Evolutionary conservation across 2,797 vertebrate species (phyloP), one percentile per base, ranked within the genome.

Genomic region (Momotus momota): DNA sequence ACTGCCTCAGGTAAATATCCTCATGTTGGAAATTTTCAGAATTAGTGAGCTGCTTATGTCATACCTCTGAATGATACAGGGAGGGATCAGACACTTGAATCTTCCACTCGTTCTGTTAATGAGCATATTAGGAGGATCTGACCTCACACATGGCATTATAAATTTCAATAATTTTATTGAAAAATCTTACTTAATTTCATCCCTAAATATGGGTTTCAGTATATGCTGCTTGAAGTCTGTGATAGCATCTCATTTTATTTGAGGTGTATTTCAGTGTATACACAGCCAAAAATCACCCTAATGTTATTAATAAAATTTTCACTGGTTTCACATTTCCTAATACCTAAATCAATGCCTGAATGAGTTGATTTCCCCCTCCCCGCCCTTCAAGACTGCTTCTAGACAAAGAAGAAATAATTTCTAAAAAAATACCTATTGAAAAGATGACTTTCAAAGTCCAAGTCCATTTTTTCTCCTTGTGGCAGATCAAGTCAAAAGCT

Each of bases 1-100:
- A 97, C 93, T 91, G 96, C 96, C 71, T 95, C 96, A 97, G 97
- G 96, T 98, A 97, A 97, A 81, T 71, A 62, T 67, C 22, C 26
- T 62, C 55, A n/a, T 7, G 2, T 45, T 74, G 57, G 61, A 51
- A 35, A 88, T 88, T 82, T 95, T 97, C 69, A 73, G 46, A 84
- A 14, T 61, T 71, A 45, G 52, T 43, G 80, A 95, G 14, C 33
- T 73, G 23, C 22, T 81, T 81, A 7, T 54, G 27, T 75, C 40
- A 45, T 25, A 33, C 4, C 81, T 86, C 41, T 89, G 75, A 61
- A 61, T 67, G 27, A 41, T 55, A 38, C 23, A 54, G 43, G 38
- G 40, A 88, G n/a, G 41, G 62, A 58, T 61, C 26, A 70, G 25
- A 41, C 48, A 38, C 16, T n/a, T 33, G 21, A 58, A 35, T 54